Evolutionary conservation across 2,888 invertebrate genomes (phyloP), one percentile per base, ranked within the genome.

Genomic region (Pseudococcus longispinus): DNA sequence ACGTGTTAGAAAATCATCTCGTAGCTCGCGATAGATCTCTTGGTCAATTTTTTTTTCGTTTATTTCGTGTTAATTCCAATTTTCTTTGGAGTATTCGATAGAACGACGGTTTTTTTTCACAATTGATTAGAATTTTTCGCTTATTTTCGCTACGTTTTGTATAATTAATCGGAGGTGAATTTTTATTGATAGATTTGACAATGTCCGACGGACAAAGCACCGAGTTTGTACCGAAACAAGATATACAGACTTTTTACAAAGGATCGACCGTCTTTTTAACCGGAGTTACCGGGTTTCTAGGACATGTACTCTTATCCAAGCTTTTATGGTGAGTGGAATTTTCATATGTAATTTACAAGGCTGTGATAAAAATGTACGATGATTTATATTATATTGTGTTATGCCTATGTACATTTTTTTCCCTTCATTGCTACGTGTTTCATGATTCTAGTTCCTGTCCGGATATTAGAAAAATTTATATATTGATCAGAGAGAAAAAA

Each of bases 401-500:
- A n/a, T 9, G 60, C 1, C 9, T 60, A 9, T 74, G 74, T 32
- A 9, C 4, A 37, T 32, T 32, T 74, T 32, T 32, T 70, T 26
- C 15, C 42, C 42, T 42, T 80, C 20, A 6, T 23, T 32, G 18
- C 26, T 29, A 32, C 18, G 15, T 8, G 18, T 4, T 37, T 37
- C 74, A 32, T 18, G 29, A 2, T 42, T 2, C 1, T 55, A 88
- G 88, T 74, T 87, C 88, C n/a, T 88, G 88, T 83, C 87, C 88
- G 20, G 88, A 85, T 60, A 82, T 88, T 11, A 88, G 87, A 83
- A 82, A 42, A 84, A 87, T 88, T 32, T 88, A 88, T 51, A 60
- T 88, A 32, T 85, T 88, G 37, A 88, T 88, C 26, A 65, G 88
- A 83, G 88, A 88, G 55, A 88, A 88, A 83, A 88, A 87, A 87